These are phyloP conservation scores for Hirtodrosophila cameraria DNA, from an alignment of 2,888 invertebrate species.

Conservation along the genomic window DNA sequence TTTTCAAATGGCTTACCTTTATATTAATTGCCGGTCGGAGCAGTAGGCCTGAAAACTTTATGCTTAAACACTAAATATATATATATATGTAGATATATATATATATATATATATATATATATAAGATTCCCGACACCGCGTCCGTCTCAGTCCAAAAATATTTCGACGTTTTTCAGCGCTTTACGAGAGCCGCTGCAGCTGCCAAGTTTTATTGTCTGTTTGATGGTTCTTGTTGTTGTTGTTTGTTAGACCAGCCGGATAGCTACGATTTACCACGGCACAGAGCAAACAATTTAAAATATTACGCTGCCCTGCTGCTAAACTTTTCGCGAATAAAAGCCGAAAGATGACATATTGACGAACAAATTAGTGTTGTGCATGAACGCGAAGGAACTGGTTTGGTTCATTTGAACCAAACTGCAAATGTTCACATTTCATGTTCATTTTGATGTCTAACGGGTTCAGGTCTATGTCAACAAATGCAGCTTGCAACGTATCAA, in stretches of 20 bases:
- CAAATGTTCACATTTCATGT: not conserved
- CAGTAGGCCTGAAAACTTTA: conserved; percentile 52
- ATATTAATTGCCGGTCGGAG: conserved; percentile 46
- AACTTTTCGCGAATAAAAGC: conserved; percentile 75
- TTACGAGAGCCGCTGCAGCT: conserved; percentile 27
- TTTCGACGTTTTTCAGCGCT: conserved; percentile 42
- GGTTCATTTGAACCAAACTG: conserved; percentile 23
- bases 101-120: too few species aligned
- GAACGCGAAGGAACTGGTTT: conserved; percentile 24
- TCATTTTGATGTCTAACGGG: not conserved
- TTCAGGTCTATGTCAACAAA: not conserved
- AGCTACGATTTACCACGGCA: conserved; percentile 31
- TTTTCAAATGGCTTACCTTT: conserved; percentile 44
- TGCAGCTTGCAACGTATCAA: not conserved
- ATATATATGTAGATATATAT: too few species aligned
- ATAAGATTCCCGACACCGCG: conserved; percentile 59
- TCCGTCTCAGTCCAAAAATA: conserved; percentile 44
- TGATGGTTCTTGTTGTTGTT: conserved; percentile 17
- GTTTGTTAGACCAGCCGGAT: conserved; percentile 16
- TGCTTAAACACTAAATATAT: conserved; percentile 62
- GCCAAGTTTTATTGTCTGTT: conserved; percentile 13
- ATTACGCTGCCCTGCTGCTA: conserved; percentile 51
- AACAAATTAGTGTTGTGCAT: conserved; percentile 53
- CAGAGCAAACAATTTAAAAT: conserved; percentile 46
- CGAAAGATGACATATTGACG: conserved; percentile 75